Base-by-base conservation (phyloP, 1,140 invertebrate species). In the honey bee (Apis mellifera) region DNA sequence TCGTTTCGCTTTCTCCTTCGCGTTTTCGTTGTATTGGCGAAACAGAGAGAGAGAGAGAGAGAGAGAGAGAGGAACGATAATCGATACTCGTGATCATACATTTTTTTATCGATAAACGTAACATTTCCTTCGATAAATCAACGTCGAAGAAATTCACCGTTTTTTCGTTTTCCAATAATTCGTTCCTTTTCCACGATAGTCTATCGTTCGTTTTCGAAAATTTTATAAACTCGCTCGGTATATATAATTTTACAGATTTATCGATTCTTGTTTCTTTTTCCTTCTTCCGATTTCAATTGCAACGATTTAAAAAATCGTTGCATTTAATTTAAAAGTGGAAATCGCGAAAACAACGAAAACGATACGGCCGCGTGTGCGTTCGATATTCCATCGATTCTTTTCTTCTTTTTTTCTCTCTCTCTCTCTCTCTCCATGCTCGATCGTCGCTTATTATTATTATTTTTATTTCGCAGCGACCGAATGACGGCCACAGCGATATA, bases 401-500 rank as follows among this genome's bases (percentile, higher is more conserved):
- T 68, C 54, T 54, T 57, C 66, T 48, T 0, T 57, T 21, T 8
- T 19, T 57, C 2, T 19, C 19, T 55, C 0, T 21, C 55, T 64
- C 57, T 50, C 50, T 19, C 75, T 26, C 54, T 65, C 13, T 76
- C 23, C 69, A 42, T 42, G 7, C 32, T 42, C 32, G 32, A 32
- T 32, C 76, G 50, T 19, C 68, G 75, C 64, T 82, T 52, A 68
- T 86, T 84, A 83, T 86, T 84, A 83, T 86, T 70, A 78, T 83
- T 81, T 75, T 86, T 83, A 60, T 81, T 84, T 78, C 32, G 26
- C 70, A 68, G 9, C 23, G 68, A 64, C 32, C 32, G 64, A 59
- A 84, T 57, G 77, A 84, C 85, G 84, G 62, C 48, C 66, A 57
- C 50, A n/a, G 74, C 64, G 78, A 66, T 87, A 87, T 87, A 87